Evolutionary conservation across 2,113 vertebrate species (phyloP), one percentile per base, ranked within the genome.

Genomic region (Oryzias celebensis): DNA sequence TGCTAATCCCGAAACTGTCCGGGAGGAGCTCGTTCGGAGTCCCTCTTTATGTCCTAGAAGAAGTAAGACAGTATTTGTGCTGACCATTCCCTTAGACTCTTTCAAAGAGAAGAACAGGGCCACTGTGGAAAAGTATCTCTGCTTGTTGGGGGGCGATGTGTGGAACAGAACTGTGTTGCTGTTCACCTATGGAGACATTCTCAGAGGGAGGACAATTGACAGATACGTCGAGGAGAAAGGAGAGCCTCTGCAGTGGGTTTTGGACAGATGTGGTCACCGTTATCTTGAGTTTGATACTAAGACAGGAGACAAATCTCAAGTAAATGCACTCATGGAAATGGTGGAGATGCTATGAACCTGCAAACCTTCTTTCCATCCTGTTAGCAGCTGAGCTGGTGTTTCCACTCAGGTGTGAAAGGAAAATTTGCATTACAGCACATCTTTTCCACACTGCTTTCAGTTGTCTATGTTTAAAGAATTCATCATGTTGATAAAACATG

Each of bases 161-260:
- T 88, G 86, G 88, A 48, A 65, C 1, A 53, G 44, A 1, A 62
- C 68, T 0, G 48, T 78, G 48, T 82, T 86, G 62, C 14, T 90
- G 61, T 88, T 90, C 43, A 85, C 86, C 5, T 84, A 74, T n/a
- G 71, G 58, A 14, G 62, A 63, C 12, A 51, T 70, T 43, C 77
- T 87, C 54, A 75, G 54, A 48, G 68, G 75, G 10, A 56, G 15
- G 20, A 62, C 56, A 14, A 36, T 85, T 26, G 48, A 83, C 47
- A n/a, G 60, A 22, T 41, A 83, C 52, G 53, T 89, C 1, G 2
- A 75, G 57, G 5, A 48, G 59, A 55, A 14, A 0, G 84, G 78
- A 13, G 44, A 68, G 24, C 36, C 63, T 67, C 68, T 88, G 5
- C 59, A 52, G 49, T 52, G 58, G 75, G 18, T 90, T 18, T 52